Evolutionary conservation across 1,140 invertebrate species (phyloP), one percentile per base, ranked within the genome.

Genomic region (Capitella teleta): DNA sequence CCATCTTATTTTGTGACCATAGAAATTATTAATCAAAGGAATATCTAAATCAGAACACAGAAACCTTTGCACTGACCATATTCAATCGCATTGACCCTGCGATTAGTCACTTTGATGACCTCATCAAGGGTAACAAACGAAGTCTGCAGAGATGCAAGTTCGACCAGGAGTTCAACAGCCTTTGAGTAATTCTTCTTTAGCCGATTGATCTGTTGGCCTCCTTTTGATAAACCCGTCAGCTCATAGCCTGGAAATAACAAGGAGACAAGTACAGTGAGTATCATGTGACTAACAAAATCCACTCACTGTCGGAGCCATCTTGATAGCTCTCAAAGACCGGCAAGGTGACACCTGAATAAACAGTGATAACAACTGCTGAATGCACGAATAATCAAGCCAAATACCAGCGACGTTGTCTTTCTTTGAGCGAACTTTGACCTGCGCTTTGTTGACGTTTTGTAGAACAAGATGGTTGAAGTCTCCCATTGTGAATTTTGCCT

Each of bases 401-500:
- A 36, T 68, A 86, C 86, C 95, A 62, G 96, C 96, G 38, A 99
- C 95, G 76, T 99, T 99, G 68, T 99, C 96, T 71, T 95, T 98
- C 74, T 93, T 96, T 51, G 92, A 93, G 50, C 90, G 81, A 49
- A 99, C 92, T 78, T 98, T 98, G 48, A 97, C 92, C 73, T 98
- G 92, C 50, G 96, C 94, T 72, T 96, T 96, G 40, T 87, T 94
- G 0, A 99, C 95, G 76, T 98, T 98, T 69, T 99, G 95, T 16
- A 99, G 72, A n/a, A 99, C 93, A 55, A 94, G 88, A 72, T 98
- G 93, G 70, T 95, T 97, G 66, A 99, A 95, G 63, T 99, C 95
- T 59, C 93, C 94, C 49, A 76, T 76, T 0, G 93, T 84, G 73
- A 99, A 99, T 74, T 98, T 98, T 16, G 94, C 94, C 77, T 98